Percentiles rank a stretch among this genome's conserved stretches.
Evolutionary conservation across 2,888 invertebrate species (phyloP).

Genomic region (Drosophila picticornis): DNA sequence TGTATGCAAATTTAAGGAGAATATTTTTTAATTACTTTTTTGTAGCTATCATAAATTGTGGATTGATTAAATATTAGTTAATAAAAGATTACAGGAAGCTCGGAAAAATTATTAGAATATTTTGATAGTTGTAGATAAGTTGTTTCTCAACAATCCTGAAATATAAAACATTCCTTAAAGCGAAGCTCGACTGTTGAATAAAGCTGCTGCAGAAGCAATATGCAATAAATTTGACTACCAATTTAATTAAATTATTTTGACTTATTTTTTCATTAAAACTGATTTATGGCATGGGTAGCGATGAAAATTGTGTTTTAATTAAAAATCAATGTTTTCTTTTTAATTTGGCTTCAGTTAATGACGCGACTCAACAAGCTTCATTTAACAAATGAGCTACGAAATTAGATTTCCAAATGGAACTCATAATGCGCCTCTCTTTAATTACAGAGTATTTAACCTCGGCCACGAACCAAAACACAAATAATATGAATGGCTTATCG

Average conservation of each 20-base stretch:
- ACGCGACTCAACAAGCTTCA: slow-evolving; percentile 32
- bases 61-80: too few species aligned
- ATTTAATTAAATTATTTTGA: neutral
- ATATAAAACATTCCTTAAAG: neutral
- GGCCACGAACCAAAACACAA: slow-evolving; percentile 10
- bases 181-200: neutral
- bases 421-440: slow-evolving; percentile 27
- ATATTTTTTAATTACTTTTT: too few species aligned
- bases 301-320: slow-evolving; percentile 36
- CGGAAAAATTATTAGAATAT: too few species aligned
- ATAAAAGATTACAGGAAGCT: too few species aligned
- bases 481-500: slow-evolving; percentile 53
- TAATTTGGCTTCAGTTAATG: slow-evolving; percentile 36
- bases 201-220: neutral
- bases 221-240: neutral
- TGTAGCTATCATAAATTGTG: too few species aligned
- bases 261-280: neutral
- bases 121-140: too few species aligned
- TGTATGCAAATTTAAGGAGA: too few species aligned
- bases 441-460: slow-evolving; percentile 32
- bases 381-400: slow-evolving; percentile 42
- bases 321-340: slow-evolving; percentile 34
- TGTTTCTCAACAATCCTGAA: neutral
- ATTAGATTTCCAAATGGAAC: slow-evolving; percentile 3
- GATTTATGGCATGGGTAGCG: neutral